Percentiles rank a stretch among this genome's conserved stretches.
phyloP scores from a whole-genome alignment of 2,113 vertebrate genomes.

The Sialia sialis region DNA sequence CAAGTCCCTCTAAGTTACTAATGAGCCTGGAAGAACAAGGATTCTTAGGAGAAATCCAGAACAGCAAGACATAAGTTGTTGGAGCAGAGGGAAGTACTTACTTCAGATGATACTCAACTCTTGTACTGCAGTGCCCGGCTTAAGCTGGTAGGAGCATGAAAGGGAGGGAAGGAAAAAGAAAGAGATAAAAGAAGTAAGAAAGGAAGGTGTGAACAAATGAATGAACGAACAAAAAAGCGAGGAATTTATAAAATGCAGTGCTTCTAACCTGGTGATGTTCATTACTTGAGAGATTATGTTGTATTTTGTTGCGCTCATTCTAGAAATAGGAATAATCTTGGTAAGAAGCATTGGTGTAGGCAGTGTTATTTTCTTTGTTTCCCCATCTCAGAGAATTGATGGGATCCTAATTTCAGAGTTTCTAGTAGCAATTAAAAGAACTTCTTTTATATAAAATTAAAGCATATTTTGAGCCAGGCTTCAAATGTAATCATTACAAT shows the following conservation, averaged over 20 bases:
- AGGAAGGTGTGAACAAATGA: not conserved
- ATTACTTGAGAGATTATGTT: not conserved
- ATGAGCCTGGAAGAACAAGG: conserved; percentile 57
- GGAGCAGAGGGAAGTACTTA: conserved; percentile 36
- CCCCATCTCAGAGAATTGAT: not conserved
- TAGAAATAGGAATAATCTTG: not conserved
- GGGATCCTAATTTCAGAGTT: not conserved
- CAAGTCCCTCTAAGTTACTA: conserved; percentile 49
- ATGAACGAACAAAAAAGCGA: not conserved
- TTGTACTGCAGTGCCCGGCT: not conserved
- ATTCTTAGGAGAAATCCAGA: conserved; percentile 63
- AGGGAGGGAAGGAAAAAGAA: not conserved
- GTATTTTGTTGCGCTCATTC: not conserved
- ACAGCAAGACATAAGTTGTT: conserved; percentile 35
- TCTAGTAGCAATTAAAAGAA: not conserved
- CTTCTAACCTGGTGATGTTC: not conserved
- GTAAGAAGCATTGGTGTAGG: not conserved
- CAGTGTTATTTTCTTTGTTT: not conserved
- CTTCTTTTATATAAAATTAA: not conserved
- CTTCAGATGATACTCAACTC: conserved; percentile 26
- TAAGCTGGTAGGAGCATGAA: conserved; percentile 1
- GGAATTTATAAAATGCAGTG: not conserved
- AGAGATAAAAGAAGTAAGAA: not conserved
- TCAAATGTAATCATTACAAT: not conserved
- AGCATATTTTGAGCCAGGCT: not conserved